Percentiles rank a stretch among this genome's conserved stretches.
phyloP scores from a whole-genome alignment of 1,140 invertebrate species.

The Platorchestia sp. region DNA sequence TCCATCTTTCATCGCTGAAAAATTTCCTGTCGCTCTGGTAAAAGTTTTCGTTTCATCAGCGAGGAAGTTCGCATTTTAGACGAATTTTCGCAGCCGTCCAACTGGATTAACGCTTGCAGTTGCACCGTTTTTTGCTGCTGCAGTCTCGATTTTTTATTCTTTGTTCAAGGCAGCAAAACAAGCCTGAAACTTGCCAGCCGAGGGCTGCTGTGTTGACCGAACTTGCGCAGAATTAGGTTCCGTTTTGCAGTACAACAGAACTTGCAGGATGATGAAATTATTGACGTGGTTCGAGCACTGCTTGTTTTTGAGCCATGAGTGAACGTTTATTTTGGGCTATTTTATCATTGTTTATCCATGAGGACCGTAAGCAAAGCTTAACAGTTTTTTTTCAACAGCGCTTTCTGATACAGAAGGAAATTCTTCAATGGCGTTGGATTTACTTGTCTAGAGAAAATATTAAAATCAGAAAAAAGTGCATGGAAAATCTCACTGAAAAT shows the following conservation, averaged over 20 bases:
- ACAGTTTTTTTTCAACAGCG: background rate
- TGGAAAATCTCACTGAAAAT: no score
- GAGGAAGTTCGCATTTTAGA: background rate
- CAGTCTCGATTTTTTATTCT: background rate
- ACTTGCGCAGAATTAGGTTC: background rate
- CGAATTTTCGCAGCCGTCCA: background rate
- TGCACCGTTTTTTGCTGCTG: background rate
- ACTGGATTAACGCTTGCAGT: background rate
- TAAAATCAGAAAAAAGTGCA: background rate
- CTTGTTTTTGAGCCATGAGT: background rate
- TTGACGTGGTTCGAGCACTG: background rate
- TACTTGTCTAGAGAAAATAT: background rate
- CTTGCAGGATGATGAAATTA: background rate
- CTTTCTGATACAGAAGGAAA: background rate
- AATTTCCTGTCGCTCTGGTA: background rate
- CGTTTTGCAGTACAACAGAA: background rate
- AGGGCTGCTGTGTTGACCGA: background rate
- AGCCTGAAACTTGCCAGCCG: background rate
- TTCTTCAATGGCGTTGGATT: background rate
- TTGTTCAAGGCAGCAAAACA: background rate
- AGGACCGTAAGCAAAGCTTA: background rate
- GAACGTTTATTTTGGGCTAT: background rate
- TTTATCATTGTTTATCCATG: background rate
- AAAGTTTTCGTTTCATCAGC: background rate
- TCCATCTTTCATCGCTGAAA: conserved; percentile 7